Evolutionary conservation across 2,797 vertebrate genomes (phyloP).

Genomic region (Intellagama lesueurii): DNA sequence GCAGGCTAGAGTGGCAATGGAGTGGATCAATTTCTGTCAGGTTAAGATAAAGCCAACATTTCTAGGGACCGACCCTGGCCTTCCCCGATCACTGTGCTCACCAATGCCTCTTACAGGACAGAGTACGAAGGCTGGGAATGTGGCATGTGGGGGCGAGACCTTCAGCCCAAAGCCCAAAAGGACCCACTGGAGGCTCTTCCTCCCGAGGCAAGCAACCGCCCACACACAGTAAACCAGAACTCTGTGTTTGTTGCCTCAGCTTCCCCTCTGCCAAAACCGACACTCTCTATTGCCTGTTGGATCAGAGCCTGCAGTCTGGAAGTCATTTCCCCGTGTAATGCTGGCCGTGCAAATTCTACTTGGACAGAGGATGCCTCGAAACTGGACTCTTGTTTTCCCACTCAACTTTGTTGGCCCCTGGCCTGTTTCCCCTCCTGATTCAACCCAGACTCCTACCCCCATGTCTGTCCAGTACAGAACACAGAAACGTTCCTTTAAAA

Average conservation of each 20-base stretch:
- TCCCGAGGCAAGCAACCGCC: not conserved
- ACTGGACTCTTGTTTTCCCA: not conserved
- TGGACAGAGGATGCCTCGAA: not conserved
- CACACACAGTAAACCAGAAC: not conserved
- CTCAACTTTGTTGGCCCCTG: not conserved
- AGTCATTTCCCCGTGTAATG: constrained; percentile 12
- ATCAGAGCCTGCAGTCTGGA: constrained; percentile 35
- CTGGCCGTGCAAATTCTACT: not conserved
- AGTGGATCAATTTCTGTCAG: not conserved
- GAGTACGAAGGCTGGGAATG: not conserved
- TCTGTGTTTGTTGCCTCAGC: not conserved
- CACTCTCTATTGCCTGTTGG: constrained; percentile 17
- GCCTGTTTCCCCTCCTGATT: too few relatives aligned
- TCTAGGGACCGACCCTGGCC: not conserved
- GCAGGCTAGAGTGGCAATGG: too few relatives aligned
- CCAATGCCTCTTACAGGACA: not conserved
- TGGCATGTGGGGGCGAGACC: not conserved
- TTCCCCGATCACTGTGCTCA: not conserved
- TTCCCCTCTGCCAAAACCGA: constrained; percentile 21
- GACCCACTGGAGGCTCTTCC: not conserved
- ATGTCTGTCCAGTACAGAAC: too few relatives aligned
- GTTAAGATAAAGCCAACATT: not conserved
- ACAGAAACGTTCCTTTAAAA: too few relatives aligned
- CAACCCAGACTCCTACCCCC: too few relatives aligned
- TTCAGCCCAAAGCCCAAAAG: not conserved